Conservation (phyloP, 1,140 invertebrate species). For the Microplitis mediator region DNA sequence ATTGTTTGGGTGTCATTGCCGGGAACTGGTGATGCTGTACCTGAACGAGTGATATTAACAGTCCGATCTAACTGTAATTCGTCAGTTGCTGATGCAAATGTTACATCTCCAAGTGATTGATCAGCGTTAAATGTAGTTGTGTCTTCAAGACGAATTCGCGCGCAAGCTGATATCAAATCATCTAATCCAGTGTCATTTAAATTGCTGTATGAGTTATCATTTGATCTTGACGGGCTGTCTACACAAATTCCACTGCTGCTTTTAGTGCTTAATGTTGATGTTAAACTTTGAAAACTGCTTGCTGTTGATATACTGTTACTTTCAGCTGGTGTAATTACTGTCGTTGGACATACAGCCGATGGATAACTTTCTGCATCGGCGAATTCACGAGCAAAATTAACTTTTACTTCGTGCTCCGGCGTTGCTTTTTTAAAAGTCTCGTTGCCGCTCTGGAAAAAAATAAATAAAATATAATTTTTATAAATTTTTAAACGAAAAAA, state of each 20-base stretch:
- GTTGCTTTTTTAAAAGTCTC: slow-evolving; percentile 26
- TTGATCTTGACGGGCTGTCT: slow-evolving; percentile 32
- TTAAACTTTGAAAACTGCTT: slow-evolving; percentile 50
- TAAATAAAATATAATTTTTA: slow-evolving; percentile 15
- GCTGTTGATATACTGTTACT: slow-evolving; percentile 44
- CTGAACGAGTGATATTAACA: neutral
- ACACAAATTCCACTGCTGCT: slow-evolving; percentile 44
- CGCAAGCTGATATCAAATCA: slow-evolving; percentile 46
- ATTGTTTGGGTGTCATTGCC: slow-evolving; percentile 10
- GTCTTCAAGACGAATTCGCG: slow-evolving; percentile 36
- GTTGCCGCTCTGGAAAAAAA: slow-evolving; percentile 40
- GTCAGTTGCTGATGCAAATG: slow-evolving; percentile 46
- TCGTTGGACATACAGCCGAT: slow-evolving; percentile 4
- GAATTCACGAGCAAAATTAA: slow-evolving; percentile 47
- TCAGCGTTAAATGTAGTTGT: slow-evolving; percentile 19
- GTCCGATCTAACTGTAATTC: slow-evolving; percentile 4
- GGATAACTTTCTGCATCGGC: slow-evolving; percentile 34
- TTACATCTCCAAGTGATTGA: slow-evolving; percentile 40
- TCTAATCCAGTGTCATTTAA: slow-evolving; percentile 44
- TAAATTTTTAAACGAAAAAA: neutral
- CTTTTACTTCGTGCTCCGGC: slow-evolving; percentile 48
- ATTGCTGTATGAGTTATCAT: slow-evolving; percentile 40
- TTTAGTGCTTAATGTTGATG: slow-evolving; percentile 45
- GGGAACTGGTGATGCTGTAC: neutral
- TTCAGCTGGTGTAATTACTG: slow-evolving; percentile 22